A percentile compares a stretch with the other conserved stretches of the same genome.
phyloP scores from a whole-genome alignment of 2,888 invertebrate genomes.

The Oscheius sp. region DNA sequence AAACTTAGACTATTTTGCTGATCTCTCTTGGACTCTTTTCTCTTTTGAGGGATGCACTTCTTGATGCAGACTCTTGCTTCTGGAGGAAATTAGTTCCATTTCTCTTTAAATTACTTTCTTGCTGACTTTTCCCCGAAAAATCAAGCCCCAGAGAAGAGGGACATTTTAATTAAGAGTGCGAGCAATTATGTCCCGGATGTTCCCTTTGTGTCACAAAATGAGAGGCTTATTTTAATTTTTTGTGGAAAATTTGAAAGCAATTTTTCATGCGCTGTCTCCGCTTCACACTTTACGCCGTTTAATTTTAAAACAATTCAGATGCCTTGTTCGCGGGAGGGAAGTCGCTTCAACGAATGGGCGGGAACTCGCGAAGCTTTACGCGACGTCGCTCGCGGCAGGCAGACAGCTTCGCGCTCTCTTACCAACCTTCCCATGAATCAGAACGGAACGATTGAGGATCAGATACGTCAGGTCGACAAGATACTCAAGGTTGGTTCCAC shows the following conservation, averaged over 20 bases:
- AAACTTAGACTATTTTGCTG: not conserved
- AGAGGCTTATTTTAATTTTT: not conserved
- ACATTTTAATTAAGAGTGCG: no score
- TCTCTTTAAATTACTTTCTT: not conserved
- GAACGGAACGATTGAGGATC: conserved; percentile 57
- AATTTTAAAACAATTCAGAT: conserved; percentile 3
- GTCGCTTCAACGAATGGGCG: conserved; percentile 29
- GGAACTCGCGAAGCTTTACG: conserved; percentile 25
- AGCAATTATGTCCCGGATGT: no score
- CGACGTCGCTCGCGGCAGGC: conserved; percentile 26
- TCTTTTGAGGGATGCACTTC: not conserved
- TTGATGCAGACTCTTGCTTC: not conserved
- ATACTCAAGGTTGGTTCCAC: conserved; percentile 48
- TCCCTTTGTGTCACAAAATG: no score
- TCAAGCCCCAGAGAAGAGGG: not conserved
- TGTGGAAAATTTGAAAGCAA: not conserved
- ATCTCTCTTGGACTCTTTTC: not conserved
- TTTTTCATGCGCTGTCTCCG: not conserved
- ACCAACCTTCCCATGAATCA: conserved; percentile 31
- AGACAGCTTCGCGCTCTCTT: conserved; percentile 28
- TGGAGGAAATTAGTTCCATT: not conserved
- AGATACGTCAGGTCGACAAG: conserved; percentile 56
- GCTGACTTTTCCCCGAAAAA: not conserved
- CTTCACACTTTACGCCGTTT: no score
- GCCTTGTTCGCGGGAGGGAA: conserved; percentile 29